A percentile compares a stretch with the other conserved stretches of the same genome.
Evolutionary conservation across 2,113 vertebrate species (phyloP).

Genomic region (Boulengerochromis microlepis): DNA sequence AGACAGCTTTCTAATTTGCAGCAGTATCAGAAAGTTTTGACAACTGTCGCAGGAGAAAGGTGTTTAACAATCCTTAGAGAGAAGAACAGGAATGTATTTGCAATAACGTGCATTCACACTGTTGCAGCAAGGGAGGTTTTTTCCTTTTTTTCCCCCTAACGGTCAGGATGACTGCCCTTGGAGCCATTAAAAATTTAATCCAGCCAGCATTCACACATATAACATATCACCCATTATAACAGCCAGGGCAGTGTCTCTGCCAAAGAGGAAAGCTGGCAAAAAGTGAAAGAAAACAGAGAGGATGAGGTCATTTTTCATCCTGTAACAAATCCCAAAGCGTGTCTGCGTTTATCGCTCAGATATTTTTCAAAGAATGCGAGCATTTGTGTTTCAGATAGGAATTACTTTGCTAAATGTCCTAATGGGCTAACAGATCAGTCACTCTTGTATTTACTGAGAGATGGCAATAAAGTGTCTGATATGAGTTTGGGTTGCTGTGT

Average conservation of each 20-base stretch:
- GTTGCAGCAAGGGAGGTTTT: constrained; percentile 1
- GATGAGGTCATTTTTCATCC: constrained; percentile 52
- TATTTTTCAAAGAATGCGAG: background rate
- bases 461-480: constrained; percentile 44
- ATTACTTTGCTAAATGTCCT: constrained; percentile 11
- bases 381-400: background rate
- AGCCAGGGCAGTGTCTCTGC: constrained; percentile 10
- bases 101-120: constrained; percentile 46
- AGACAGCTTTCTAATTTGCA: constrained; percentile 12
- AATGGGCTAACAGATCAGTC: constrained; percentile 43
- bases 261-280: constrained; percentile 44
- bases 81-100: constrained; percentile 51
- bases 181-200: constrained; percentile 76
- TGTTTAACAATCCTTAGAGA: constrained; percentile 44
- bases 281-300: constrained; percentile 44
- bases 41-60: constrained; percentile 18
- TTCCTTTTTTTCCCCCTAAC: constrained; percentile 5
- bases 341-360: background rate
- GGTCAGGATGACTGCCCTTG: constrained; percentile 55
- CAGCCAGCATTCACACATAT: constrained; percentile 59
- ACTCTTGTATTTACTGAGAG: constrained; percentile 13
- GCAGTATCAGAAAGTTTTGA: constrained; percentile 1
- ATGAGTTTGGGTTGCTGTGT: constrained; percentile 43
- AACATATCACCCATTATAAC: constrained; percentile 63
- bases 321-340: constrained; percentile 42